A percentile compares a stretch with the other conserved stretches of the same genome.
Conservation (phyloP, 2,113 vertebrate genomes). For the Nanorana parkeri region DNA sequence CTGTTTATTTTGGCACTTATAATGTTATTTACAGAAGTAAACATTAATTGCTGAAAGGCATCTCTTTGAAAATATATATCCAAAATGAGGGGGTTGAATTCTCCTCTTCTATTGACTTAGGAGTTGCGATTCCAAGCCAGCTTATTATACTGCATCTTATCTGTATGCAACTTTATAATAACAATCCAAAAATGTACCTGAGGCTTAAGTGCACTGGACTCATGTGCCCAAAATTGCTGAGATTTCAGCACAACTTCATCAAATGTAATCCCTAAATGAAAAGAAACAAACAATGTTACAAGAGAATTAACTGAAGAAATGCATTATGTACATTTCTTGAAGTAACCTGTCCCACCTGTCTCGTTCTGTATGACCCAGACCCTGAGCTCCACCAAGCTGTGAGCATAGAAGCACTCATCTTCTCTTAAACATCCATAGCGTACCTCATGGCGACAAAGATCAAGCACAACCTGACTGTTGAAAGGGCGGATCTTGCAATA, state of each 20-base stretch:
- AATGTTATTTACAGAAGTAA: too few relatives aligned
- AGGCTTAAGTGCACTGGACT: conserved; percentile 74
- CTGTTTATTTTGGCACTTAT: too few relatives aligned
- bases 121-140: too few relatives aligned
- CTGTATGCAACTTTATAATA: too few relatives aligned
- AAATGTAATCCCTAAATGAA: conserved; percentile 82
- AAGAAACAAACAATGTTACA: neutral
- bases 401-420: conserved; percentile 93
- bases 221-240: conserved; percentile 84
- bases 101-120: too few relatives aligned
- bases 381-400: conserved; percentile 94
- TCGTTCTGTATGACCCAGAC: conserved; percentile 96
- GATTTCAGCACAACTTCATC: conserved; percentile 91
- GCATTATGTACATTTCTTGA: neutral
- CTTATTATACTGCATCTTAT: too few relatives aligned
- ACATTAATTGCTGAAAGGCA: too few relatives aligned
- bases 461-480: conserved; percentile 80
- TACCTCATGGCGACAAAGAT: conserved; percentile 93
- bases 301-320: too few relatives aligned
- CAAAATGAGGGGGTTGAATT: too few relatives aligned
- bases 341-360: conserved; percentile 71
- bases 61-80: too few relatives aligned
- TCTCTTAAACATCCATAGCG: conserved; percentile 92
- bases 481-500: conserved; percentile 92
- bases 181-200: conserved; percentile 74